Evolutionary conservation across 1,140 invertebrate genomes (phyloP), one percentile per base, ranked within the genome.

Genomic region (Temnothorax longispinosus): DNA sequence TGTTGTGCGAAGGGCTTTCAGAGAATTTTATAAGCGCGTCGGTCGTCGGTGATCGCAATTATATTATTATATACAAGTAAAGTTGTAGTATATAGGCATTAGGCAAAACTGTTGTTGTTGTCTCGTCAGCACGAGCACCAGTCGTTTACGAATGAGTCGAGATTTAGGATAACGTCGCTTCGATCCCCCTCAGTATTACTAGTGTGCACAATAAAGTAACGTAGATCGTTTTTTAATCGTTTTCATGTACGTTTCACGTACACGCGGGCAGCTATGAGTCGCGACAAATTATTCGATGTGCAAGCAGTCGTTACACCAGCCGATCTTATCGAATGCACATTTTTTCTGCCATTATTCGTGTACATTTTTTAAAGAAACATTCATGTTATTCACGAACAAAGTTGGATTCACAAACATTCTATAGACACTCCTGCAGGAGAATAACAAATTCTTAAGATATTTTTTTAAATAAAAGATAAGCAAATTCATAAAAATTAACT

Each of bases 21-120:
- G 87, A 91, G 41, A 92, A 88, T 89, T 90, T 91, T 90, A 92
- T 92, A 86, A 89, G 47, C 78, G 89, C 80, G 67, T 27, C 54
- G 18, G 27, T 62, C 80, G 67, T 27, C 69, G 18, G 27, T 62
- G 77, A 81, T 56, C 47, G 77, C 58, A 62, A 76, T 74, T 65
- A 72, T 75, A 62, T 64, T 85, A 85, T 78, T 85, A 60, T 47
- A 74, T 18, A 82, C 52, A 18, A 60, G 80, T 50, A 60, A 47
- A 44, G 32, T 21, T 10, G 21, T 69, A 69, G 35, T 27, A 27
- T 27, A 27, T 81, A 82, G 52, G 52, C 27, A 41, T 74, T 84
- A 84, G 80, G 56, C 44, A 84, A 60, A 84, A 74, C 38, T 10
- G 65, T 82, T 84, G 27, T 82, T 82, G 80, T 84, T 75, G 80